Conservation (phyloP, 2,797 vertebrate species). For the Eulemur rubriventer region DNA sequence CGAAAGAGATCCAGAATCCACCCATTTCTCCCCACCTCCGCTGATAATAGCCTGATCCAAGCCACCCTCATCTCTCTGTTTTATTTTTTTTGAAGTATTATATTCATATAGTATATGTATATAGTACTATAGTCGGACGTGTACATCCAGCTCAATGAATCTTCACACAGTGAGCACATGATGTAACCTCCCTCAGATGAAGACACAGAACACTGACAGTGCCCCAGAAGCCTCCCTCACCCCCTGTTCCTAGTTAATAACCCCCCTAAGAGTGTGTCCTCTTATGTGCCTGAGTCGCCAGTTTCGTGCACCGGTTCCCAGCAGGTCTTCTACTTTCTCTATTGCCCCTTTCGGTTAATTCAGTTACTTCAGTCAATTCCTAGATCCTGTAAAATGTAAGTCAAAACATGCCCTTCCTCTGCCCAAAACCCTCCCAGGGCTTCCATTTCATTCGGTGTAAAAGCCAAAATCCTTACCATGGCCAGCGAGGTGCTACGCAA, state of each 20-base stretch:
- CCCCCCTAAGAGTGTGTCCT: not conserved
- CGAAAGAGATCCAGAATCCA: not conserved
- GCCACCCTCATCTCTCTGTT: not conserved
- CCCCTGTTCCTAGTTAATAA: not conserved
- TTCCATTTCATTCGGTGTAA: not conserved
- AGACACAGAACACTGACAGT: not conserved
- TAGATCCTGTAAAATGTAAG: not conserved
- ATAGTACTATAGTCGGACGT: not conserved
- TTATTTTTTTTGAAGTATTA: not conserved
- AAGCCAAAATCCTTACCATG: not conserved
- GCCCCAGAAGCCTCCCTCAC: not conserved
- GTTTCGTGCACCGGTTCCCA: not conserved
- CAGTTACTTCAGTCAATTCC: not conserved
- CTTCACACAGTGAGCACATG: not conserved
- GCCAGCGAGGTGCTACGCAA: not conserved
- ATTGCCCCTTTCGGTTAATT: not conserved
- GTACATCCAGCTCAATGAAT: not conserved
- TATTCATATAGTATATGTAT: not conserved
- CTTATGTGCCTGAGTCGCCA: not conserved
- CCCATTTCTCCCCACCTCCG: not conserved
- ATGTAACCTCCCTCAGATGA: not conserved
- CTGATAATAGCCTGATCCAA: not conserved
- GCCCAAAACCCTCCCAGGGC: not conserved
- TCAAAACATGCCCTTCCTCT: not conserved
- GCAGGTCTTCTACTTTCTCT: not conserved